Evolutionary conservation across 2,797 vertebrate species (phyloP).

Genomic region (Anguilla marmorata): DNA sequence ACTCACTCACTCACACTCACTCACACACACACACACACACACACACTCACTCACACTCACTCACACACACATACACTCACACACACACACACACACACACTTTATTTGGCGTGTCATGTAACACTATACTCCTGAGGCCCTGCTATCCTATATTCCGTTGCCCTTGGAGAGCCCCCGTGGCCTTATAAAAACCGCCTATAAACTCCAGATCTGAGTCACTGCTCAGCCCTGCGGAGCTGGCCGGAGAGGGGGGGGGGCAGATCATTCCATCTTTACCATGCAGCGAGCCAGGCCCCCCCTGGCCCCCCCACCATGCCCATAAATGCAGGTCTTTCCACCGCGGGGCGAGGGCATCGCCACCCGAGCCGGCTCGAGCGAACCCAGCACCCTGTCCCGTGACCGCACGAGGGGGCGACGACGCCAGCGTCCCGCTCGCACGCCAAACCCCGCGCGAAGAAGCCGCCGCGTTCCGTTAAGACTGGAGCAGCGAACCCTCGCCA

Average conservation of each 20-base stretch:
- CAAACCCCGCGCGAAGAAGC: not conserved
- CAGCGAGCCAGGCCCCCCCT: not conserved
- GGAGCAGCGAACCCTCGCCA: not conserved
- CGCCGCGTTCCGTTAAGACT: not conserved
- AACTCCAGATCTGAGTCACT: conserved; percentile 17
- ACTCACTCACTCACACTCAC: not conserved
- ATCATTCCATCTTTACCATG: not conserved
- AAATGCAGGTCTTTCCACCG: not conserved
- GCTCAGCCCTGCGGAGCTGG: not conserved
- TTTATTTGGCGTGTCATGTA: not conserved
- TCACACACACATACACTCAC: not conserved
- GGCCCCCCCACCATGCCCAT: not conserved
- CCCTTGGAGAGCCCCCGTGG: not conserved
- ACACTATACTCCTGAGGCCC: not conserved
- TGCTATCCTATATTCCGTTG: not conserved
- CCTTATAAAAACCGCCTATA: not conserved
- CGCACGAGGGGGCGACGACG: not conserved
- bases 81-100: conserved; percentile 2
- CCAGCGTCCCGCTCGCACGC: not conserved
- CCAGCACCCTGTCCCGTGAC: not conserved
- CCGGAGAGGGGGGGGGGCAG: not conserved
- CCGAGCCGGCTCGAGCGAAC: not conserved
- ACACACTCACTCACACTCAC: not conserved
- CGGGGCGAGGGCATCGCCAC: not conserved
- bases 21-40: not conserved